These are phyloP conservation scores for Toxostoma redivivum DNA, from an alignment of 2,113 vertebrate genomes.

Conservation along the genomic window DNA sequence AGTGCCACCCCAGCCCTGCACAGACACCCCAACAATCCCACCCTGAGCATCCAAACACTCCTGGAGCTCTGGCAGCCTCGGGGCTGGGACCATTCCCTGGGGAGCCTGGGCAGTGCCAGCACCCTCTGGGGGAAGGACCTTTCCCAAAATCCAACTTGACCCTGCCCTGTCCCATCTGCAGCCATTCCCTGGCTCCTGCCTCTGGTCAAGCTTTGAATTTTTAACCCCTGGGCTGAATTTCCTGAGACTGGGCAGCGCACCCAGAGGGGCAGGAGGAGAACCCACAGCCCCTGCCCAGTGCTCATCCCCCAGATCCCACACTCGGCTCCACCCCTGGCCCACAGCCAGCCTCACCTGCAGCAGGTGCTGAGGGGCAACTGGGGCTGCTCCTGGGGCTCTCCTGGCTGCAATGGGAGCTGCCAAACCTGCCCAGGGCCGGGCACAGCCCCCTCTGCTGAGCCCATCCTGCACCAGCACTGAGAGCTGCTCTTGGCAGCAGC, in stretches of 20 bases:
- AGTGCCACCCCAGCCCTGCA: neutral
- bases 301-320: neutral
- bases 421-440: neutral
- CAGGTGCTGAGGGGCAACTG: neutral
- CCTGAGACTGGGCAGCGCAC: accelerated
- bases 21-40: neutral
- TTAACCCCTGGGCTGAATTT: neutral
- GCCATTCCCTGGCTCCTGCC: neutral
- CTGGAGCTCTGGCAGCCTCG: neutral
- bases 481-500: neutral
- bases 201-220: neutral
- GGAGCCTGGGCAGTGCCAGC: neutral
- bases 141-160: accelerated
- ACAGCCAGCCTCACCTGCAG: neutral
- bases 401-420: neutral
- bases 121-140: neutral
- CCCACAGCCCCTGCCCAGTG: accelerated
- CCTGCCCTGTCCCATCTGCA: neutral
- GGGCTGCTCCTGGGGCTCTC: neutral
- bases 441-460: neutral
- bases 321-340: accelerated
- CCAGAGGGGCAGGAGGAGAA: accelerated
- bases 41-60: neutral
- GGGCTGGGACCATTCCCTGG: neutral
- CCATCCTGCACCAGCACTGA: neutral